phyloP scores from a whole-genome alignment of 2,797 vertebrate species.

The Telmatherina bonti region DNA sequence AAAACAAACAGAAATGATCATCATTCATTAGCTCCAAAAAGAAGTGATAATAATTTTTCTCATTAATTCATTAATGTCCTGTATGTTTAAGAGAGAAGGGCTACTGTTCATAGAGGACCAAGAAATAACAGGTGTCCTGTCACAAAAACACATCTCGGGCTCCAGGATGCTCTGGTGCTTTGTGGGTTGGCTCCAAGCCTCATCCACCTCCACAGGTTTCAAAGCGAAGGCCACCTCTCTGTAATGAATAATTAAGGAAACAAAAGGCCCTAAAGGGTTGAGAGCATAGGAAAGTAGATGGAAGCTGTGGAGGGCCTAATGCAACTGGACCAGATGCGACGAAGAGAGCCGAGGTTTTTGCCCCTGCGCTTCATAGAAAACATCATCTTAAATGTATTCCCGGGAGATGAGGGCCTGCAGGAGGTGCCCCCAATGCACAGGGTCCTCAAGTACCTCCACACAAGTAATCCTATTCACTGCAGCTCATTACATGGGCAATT shows the following conservation, averaged over 20 bases:
- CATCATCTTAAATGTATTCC: slow-evolving; percentile 82
- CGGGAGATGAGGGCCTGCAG: slow-evolving; percentile 83
- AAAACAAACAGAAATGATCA: slow-evolving; percentile 17
- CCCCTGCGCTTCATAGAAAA: slow-evolving; percentile 79
- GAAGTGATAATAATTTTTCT: slow-evolving; percentile 26
- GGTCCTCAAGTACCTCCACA: slow-evolving; percentile 86
- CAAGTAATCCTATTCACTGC: slow-evolving; percentile 87
- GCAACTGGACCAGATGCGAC: slow-evolving; percentile 79
- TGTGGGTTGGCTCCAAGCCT: slow-evolving; percentile 77
- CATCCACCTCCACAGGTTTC: slow-evolving; percentile 84
- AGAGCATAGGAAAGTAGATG: slow-evolving; percentile 51
- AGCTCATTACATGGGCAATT: slow-evolving; percentile 92
- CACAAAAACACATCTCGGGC: slow-evolving; percentile 81
- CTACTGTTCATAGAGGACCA: slow-evolving; percentile 44
- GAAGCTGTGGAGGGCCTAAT: slow-evolving; percentile 64
- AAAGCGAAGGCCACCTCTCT: slow-evolving; percentile 82
- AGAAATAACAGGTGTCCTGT: slow-evolving; percentile 84
- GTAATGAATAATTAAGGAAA: slow-evolving; percentile 83
- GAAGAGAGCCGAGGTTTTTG: slow-evolving; percentile 75
- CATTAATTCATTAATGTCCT: slow-evolving; percentile 55
- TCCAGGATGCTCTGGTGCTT: slow-evolving; percentile 77
- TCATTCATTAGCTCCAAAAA: slow-evolving; percentile 22
- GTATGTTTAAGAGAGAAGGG: slow-evolving; percentile 33
- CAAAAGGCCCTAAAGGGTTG: slow-evolving; percentile 69
- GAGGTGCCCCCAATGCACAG: slow-evolving; percentile 82